Base-by-base conservation (phyloP, 2,888 invertebrate genomes). In the Pedicia rivosa region DNA sequence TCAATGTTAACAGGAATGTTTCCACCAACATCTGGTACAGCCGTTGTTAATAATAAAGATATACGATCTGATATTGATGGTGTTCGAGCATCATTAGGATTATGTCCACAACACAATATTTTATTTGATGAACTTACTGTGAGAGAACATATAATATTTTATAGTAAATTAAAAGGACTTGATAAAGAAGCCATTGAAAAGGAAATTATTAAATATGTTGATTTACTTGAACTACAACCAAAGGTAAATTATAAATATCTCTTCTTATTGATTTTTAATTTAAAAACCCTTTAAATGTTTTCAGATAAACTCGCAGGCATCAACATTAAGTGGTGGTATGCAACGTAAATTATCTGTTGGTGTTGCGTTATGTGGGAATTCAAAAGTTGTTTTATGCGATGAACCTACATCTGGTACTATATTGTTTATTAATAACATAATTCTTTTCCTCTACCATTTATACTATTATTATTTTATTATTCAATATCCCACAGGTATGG, bases 1-100 rank as follows among this genome's bases (percentile, higher is more conserved):
- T 84, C 86, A 1, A 90, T 92, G 78, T 60, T 92, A 28, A 90
- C 88, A 26, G 90, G 78, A n/a, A 70, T 78, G 51, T 57, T 72
- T 40, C 66, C 70, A 19, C 70, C 72, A 3, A 71, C 70, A 0
- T 63, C 65, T 22, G 84, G 84, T 1, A 70, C 72, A 3, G 77
- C 80, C 1, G 55, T 63, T 33, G 62, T 83, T n/a, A 73, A 72
- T 34, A 79, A 78, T 8, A 70, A 67, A 50, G 74, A 81, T 52
- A 72, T 81, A 40, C 50, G 66, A 17, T 64, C 58, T 1, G 67
- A 79, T 44, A 63, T 75, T 40, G 54, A 57, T 8, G 58, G 59
- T 12, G 78, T 79, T 0, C 65, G 80, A 6, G 62, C 66, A 13
- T 74, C 74, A 47, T 62, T 83, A 27, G 84, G 84, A 1, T 59